These are phyloP conservation scores for Coenonympha glycerion DNA, from an alignment of 2,888 invertebrate genomes.

Conservation along the genomic window DNA sequence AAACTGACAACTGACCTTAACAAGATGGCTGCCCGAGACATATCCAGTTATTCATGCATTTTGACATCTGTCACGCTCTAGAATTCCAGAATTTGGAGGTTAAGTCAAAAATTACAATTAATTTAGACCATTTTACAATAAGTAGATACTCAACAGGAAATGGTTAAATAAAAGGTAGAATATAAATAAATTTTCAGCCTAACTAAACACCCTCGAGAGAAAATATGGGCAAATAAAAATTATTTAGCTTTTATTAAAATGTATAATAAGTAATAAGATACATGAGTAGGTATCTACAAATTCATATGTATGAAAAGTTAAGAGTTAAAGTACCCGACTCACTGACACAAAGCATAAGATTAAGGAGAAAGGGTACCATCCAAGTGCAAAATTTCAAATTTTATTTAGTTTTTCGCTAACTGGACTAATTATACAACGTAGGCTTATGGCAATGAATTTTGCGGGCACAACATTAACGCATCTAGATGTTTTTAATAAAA, in stretches of 20 bases:
- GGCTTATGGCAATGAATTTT: too few species aligned
- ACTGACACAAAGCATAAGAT: too few species aligned
- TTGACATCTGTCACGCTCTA: slow-evolving; percentile 72
- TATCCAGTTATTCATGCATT: slow-evolving; percentile 67
- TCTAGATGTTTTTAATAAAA: too few species aligned
- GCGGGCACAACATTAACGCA: too few species aligned
- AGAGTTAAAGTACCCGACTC: too few species aligned
- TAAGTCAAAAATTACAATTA: not conserved
- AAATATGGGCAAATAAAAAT: slow-evolving; percentile 1
- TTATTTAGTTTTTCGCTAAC: too few species aligned
- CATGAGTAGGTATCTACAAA: too few species aligned
- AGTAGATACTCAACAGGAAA: not conserved
- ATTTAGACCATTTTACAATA: not conserved
- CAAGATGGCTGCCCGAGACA: slow-evolving; percentile 63
- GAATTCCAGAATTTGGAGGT: slow-evolving; percentile 44
- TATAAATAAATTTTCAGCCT: not conserved
- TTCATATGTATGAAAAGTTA: too few species aligned
- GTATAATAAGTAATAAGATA: not conserved
- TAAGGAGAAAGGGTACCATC: too few species aligned
- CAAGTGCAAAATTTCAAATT: too few species aligned
- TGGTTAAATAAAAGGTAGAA: not conserved
- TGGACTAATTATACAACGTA: too few species aligned
- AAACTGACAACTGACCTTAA: slow-evolving; percentile 64
- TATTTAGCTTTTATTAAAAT: not conserved
- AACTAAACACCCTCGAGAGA: slow-evolving; percentile 4